These are phyloP conservation scores for zebrafish (Danio rerio) DNA, from an alignment of 2,113 vertebrate genomes.

Conservation along the genomic window GRCz12tu NC_133176.1:25906501-25907000, in stretches of 20 bases:
- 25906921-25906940: neutral
- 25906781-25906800: neutral
- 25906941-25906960: constrained; percentile 24
- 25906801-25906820: neutral
- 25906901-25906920: neutral
- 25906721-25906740: constrained; percentile 6
- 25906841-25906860: constrained; percentile 1
- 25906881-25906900: neutral
- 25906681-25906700: constrained; percentile 22
- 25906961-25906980: constrained; percentile 30
- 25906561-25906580: constrained; percentile 56
- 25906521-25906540: neutral
- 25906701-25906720: constrained; percentile 16
- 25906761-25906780: neutral
- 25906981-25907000: constrained; percentile 14
- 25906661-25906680: neutral
- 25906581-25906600: constrained; percentile 57
- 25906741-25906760: neutral
- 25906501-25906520: neutral
- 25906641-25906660: constrained; percentile 66
- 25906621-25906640: constrained; percentile 59
- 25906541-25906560: constrained; percentile 4
- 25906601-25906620: constrained; percentile 48
- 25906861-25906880: neutral
- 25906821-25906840: neutral